Evolutionary conservation across 1,140 invertebrate species (phyloP).

Genomic region (Eueides isabella): DNA sequence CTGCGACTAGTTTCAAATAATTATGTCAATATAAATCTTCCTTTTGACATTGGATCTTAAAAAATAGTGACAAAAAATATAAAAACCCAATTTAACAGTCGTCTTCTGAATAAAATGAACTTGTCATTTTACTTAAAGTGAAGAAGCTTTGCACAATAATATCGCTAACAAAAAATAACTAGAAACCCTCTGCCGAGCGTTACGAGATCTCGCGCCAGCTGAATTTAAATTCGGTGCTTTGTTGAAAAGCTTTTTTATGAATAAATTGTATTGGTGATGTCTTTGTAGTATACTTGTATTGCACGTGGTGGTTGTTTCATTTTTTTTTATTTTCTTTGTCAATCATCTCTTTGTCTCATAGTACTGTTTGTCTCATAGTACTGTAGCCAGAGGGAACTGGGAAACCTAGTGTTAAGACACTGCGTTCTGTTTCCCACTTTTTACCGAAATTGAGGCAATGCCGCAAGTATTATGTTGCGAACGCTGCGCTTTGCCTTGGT

Average conservation of each 20-base stretch:
- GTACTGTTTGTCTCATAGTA: too few species aligned
- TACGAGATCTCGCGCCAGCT: background rate
- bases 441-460: too few species aligned
- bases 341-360: too few species aligned
- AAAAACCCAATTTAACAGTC: background rate
- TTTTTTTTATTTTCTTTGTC: too few species aligned
- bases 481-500: too few species aligned
- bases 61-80: background rate
- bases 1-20: too few species aligned
- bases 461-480: too few species aligned
- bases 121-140: background rate
- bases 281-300: background rate
- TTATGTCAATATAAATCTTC: too few species aligned
- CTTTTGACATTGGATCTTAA: background rate
- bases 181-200: background rate
- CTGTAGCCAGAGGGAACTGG: too few species aligned
- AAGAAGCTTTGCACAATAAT: background rate
- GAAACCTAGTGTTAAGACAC: too few species aligned
- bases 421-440: too few species aligned
- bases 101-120: background rate
- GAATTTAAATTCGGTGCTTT: background rate
- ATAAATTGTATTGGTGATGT: slow-evolving; percentile 2
- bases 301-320: background rate
- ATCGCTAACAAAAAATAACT: background rate
- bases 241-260: background rate